Conservation (phyloP, 2,113 vertebrate species). For the Barnardius zonarius region DNA sequence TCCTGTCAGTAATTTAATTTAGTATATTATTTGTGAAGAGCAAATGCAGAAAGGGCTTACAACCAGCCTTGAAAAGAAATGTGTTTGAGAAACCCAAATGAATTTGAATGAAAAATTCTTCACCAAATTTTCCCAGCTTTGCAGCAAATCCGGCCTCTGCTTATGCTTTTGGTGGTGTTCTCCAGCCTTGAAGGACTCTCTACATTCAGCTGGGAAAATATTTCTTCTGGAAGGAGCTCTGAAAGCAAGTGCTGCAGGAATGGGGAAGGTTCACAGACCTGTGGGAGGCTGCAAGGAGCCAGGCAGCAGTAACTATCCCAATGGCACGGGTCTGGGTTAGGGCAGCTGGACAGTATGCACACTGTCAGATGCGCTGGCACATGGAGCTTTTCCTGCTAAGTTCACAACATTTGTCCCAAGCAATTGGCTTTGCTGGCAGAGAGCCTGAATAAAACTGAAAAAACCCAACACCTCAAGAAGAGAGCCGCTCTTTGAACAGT, state of each 20-base stretch:
- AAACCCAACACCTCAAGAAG: neutral
- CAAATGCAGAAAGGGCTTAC: neutral
- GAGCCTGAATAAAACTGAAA: neutral
- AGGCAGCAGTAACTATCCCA: neutral
- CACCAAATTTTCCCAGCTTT: neutral
- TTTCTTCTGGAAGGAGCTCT: neutral
- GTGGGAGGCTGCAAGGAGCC: neutral
- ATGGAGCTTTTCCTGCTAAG: neutral
- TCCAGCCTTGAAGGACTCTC: neutral
- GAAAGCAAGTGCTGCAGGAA: neutral
- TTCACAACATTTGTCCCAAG: neutral
- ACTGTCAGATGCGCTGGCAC: neutral
- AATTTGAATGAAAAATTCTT: neutral
- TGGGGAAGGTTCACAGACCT: neutral
- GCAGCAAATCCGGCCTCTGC: neutral
- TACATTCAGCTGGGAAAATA: neutral
- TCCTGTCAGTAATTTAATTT: constrained; percentile 16
- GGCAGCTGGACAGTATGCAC: fast-evolving
- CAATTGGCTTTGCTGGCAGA: neutral
- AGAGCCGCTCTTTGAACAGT: neutral
- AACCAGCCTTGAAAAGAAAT: neutral
- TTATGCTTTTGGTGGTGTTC: neutral
- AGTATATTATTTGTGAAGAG: neutral
- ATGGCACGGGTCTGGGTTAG: fast-evolving
- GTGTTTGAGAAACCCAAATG: neutral